Conservation (phyloP, 2,888 invertebrate species). For the Hyppa rectilinea region DNA sequence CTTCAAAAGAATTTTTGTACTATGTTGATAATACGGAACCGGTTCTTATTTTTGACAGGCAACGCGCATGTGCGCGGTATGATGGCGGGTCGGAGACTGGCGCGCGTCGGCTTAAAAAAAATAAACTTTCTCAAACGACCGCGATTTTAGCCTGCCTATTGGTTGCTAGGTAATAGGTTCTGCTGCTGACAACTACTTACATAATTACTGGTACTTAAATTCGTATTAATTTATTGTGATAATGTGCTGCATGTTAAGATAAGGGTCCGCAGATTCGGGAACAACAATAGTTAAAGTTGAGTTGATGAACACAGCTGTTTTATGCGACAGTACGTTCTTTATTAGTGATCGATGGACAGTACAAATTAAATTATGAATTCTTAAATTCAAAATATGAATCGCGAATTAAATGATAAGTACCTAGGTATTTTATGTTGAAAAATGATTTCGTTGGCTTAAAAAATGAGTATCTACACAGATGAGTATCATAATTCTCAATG, state of each 20-base stretch:
- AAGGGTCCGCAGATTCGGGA: background rate
- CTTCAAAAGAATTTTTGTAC: conserved; percentile 63
- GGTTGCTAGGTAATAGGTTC: conserved; percentile 51
- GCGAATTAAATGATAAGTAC: too few species aligned
- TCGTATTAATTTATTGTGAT: conserved; percentile 45
- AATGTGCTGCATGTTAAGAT: conserved; percentile 18
- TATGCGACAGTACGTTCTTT: too few species aligned
- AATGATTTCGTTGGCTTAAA: too few species aligned
- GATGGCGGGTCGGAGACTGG: conserved; percentile 71
- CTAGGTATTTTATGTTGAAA: too few species aligned
- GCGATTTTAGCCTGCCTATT: conserved; percentile 68
- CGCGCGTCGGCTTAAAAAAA: conserved; percentile 65
- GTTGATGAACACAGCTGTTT: background rate
- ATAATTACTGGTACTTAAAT: conserved; percentile 44
- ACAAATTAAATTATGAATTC: too few species aligned
- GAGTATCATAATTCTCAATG: too few species aligned
- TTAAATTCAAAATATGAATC: too few species aligned
- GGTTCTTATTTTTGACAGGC: conserved; percentile 46
- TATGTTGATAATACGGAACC: conserved; percentile 61
- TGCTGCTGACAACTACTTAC: conserved; percentile 26
- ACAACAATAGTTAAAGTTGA: background rate
- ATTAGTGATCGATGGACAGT: too few species aligned
- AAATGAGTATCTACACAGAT: too few species aligned
- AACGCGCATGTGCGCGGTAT: conserved; percentile 54
- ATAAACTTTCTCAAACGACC: conserved; percentile 78